Evolutionary conservation across 2,113 vertebrate species (phyloP), one percentile per base, ranked within the genome.

Genomic region (Gopherus flavomarginatus): DNA sequence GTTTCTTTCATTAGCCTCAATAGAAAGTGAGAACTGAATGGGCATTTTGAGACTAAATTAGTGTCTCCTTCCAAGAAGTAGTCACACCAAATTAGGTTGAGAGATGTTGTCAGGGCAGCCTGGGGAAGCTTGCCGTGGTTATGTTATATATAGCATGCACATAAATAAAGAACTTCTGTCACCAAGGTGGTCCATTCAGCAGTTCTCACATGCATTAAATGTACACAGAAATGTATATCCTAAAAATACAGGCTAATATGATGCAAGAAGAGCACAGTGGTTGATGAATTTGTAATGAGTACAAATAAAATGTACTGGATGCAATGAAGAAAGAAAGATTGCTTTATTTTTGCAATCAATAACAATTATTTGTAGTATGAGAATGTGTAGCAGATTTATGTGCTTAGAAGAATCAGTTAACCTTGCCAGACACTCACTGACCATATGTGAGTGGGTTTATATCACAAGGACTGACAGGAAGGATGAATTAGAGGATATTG

Each of bases 121-220:
- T 92, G 59, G 89, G 47, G 81, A 95, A 96, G 50, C 42, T 89
- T 93, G 81, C 78, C 90, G 56, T 89, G 87, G 83, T 94, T 91
- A 81, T 77, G 80, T 59, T 84, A 16, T 47, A 87, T 93, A 91
- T 95, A 19, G 96, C 94, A 87, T 93, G 69, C 56, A 89, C 72
- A 89, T 88, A 82, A 92, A 97, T 92, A 56, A 85, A 97, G 93
- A 78, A 82, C 94, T 97, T 97, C 56, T 79, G 54, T 93, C 97
- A 94, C 87, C 89, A 96, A 94, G 96, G 94, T 94, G 96, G 95
- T 93, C 95, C 95, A 42, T 90, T 96, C 92, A 97, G 94, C 95
- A 96, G 95, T 94, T 95, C 97, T 96, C 87, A 95, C 96, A 97
- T 97, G 96, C 96, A 96, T 97, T 96, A 97, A 97, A 97, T 96